Evolutionary conservation across 2,888 invertebrate species (phyloP), one percentile per base, ranked within the genome.

Genomic region (Andrena bicolor): DNA sequence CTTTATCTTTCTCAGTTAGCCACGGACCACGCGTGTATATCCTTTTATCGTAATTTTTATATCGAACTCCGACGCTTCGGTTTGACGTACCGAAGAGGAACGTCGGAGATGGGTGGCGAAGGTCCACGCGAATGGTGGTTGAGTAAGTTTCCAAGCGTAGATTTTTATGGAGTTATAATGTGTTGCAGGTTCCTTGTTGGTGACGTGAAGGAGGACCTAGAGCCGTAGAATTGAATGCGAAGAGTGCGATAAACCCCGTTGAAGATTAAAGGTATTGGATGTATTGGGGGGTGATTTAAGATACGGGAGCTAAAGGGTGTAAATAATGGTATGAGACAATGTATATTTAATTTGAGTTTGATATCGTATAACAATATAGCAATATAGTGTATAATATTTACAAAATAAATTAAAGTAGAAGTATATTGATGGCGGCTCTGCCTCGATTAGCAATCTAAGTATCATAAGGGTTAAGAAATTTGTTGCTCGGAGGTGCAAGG

Each of bases 321-420:
- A 70, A 53, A 64, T 64, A 83, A 80, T 92, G 82, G 89, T 90
- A 87, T 91, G 91, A 91, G 86, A 91, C 88, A 91, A 91, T 90
- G 89, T 93, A 91, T 93, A 90, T 92, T 90, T 91, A 87, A 86
- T 48, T 90, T 89, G 85, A 88, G 87, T 86, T 90, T 91, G 91
- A 90, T 88, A 89, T 90, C 85, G 91, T 92, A 92, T 92, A 93
- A 93, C 91, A 92, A 92, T 91, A 91, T 90, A 87, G 64, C 72
- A 82, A 83, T 88, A 88, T 85, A 88, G 79, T 91, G 90, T 92
- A 91, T 92, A 92, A 90, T 93, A 93, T 93, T 93, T 93, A 93
- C 93, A 93, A 93, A 93, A 92, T 92, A 93, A 93, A 93, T 93
- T 92, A 93, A 89, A 88, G 81, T 91, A 91, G 88, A 92, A 83